A percentile compares a stretch with the other conserved stretches of the same genome.
Conservation (phyloP, 2,113 vertebrate genomes). For the Shinisaurus crocodilurus region DNA sequence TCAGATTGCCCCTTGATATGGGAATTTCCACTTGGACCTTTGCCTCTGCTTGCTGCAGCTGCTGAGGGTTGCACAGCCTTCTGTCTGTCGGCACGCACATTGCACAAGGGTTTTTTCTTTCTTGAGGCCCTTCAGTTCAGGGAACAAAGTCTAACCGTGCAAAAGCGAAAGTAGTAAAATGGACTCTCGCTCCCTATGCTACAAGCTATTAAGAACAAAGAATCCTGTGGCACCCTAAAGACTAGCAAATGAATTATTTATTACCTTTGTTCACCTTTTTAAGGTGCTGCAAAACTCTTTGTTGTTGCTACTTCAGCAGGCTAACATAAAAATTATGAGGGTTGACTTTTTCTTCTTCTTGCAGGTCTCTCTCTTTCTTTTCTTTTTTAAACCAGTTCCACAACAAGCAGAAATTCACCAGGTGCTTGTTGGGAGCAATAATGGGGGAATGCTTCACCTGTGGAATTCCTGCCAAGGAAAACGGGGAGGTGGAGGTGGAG, state of each 20-base stretch:
- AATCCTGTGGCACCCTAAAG: too few species aligned
- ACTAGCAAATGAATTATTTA: too few species aligned
- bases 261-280: too few species aligned
- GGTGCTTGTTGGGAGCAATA: not conserved
- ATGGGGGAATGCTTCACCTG: not conserved
- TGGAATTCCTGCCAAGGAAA: not conserved
- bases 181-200: too few species aligned
- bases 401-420: not conserved
- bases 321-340: not conserved
- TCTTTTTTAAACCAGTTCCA: not conserved
- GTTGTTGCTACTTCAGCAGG: too few species aligned
- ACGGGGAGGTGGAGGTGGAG: not conserved
- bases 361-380: not conserved
- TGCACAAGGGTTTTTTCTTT: not conserved
- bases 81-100: not conserved
- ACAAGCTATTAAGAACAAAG: not conserved
- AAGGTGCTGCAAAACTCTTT: too few species aligned
- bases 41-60: not conserved
- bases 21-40: not conserved
- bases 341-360: not conserved
- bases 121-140: not conserved
- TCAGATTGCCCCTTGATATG: too few species aligned
- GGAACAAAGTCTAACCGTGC: not conserved
- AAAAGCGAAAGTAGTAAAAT: conserved; percentile 2
- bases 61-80: not conserved